A percentile compares a stretch with the other conserved stretches of the same genome.
These are phyloP conservation scores for Cepphus grylle DNA, from an alignment of 2,113 vertebrate genomes.

Conservation along the genomic window DNA sequence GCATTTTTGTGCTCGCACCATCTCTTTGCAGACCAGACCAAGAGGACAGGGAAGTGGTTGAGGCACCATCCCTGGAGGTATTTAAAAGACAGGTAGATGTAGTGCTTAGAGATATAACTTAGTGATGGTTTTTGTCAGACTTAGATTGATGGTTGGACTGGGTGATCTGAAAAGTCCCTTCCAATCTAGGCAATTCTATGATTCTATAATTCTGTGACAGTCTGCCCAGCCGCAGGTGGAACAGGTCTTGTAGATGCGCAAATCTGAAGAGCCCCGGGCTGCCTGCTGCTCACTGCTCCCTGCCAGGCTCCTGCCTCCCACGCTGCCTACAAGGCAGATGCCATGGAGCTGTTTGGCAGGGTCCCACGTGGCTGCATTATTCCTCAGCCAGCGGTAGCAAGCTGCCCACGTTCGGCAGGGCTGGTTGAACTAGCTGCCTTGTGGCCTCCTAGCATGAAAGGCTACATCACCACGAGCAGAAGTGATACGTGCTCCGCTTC, in stretches of 20 bases:
- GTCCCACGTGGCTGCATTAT: background rate
- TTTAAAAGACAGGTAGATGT: too few relatives aligned
- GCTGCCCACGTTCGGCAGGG: background rate
- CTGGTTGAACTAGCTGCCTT: background rate
- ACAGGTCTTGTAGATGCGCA: background rate
- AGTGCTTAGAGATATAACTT: too few relatives aligned
- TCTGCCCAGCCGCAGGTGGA: background rate
- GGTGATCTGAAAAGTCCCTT: too few relatives aligned
- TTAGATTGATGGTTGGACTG: too few relatives aligned
- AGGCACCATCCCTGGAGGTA: too few relatives aligned
- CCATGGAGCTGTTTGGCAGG: background rate
- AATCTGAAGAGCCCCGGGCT: background rate
- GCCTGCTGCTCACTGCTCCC: background rate
- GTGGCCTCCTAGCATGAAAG: background rate
- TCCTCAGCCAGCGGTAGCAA: background rate
- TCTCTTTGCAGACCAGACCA: background rate
- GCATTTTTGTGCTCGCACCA: background rate
- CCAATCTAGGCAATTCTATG: too few relatives aligned
- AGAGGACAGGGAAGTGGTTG: background rate
- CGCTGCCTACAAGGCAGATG: background rate
- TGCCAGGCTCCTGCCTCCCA: background rate
- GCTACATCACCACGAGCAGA: background rate
- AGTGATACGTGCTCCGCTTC: background rate
- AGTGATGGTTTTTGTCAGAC: too few relatives aligned
- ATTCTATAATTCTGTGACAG: too few relatives aligned